Evolutionary conservation across 2,888 invertebrate species (phyloP).

Genomic region (Punctoribates punctum): DNA sequence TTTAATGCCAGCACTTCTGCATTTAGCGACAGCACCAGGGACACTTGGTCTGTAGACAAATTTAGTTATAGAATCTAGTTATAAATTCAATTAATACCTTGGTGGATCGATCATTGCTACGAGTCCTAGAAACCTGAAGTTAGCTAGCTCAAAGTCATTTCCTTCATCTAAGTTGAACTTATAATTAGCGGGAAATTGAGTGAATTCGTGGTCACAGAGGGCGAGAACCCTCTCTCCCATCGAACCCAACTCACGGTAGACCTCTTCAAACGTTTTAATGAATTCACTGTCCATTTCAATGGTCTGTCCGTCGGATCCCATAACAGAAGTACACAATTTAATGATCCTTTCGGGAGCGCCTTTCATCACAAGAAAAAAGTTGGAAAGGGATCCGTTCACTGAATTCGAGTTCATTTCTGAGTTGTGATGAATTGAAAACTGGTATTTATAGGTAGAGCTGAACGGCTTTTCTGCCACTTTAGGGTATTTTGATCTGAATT

Average conservation of each 20-base stretch:
- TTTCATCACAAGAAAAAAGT: constrained; percentile 58
- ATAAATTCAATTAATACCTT: too few species aligned
- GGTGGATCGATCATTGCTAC: constrained; percentile 54
- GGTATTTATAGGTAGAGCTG: constrained; percentile 56
- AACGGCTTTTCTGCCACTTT: constrained; percentile 55
- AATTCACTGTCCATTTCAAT: constrained; percentile 56
- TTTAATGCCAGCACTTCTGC: constrained; percentile 54
- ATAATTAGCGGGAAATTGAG: constrained; percentile 49
- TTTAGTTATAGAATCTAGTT: too few species aligned
- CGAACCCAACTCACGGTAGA: constrained; percentile 73
- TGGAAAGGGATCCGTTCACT: too few species aligned
- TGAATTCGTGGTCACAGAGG: constrained; percentile 50
- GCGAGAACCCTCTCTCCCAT: constrained; percentile 72
- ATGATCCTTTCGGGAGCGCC: constrained; percentile 57
- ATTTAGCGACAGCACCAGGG: constrained; percentile 53
- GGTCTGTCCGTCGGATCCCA: constrained; percentile 51
- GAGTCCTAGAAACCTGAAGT: constrained; percentile 52
- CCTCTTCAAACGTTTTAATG: constrained; percentile 61
- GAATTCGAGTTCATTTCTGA: not conserved
- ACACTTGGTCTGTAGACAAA: constrained; percentile 51
- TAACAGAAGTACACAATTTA: constrained; percentile 59
- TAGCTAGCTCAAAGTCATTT: constrained; percentile 51
- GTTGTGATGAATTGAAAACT: constrained; percentile 45
- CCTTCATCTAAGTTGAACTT: constrained; percentile 52
- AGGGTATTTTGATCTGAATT: constrained; percentile 50